phyloP scores from a whole-genome alignment of 1,140 invertebrate genomes.

The Pachyrhynchus sulphureomaculatus region DNA sequence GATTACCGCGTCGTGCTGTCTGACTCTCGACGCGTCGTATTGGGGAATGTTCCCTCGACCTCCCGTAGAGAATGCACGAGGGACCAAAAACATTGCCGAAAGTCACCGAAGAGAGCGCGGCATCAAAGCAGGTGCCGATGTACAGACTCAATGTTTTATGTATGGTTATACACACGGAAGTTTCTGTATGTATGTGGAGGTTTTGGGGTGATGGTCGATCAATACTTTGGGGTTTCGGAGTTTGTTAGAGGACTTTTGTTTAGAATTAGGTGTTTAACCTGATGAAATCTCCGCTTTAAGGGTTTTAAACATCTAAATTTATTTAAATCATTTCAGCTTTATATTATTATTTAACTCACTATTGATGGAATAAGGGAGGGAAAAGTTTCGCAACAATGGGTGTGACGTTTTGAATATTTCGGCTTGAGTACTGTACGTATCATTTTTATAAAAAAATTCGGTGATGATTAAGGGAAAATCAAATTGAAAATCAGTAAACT shows the following conservation, averaged over 20 bases:
- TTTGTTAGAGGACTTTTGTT: neutral
- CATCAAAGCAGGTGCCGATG: slow-evolving; percentile 26
- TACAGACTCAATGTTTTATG: slow-evolving; percentile 21
- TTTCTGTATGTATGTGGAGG: slow-evolving; percentile 5
- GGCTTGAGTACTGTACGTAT: no score
- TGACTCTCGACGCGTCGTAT: slow-evolving; percentile 23
- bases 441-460: no score
- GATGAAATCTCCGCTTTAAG: no score
- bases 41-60: slow-evolving; percentile 3
- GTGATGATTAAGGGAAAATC: no score
- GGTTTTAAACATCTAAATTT: no score
- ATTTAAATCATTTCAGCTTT: no score
- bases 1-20: slow-evolving; percentile 1
- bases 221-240: slow-evolving; percentile 10
- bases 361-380: no score
- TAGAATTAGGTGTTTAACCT: neutral
- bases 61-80: neutral
- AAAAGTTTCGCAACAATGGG: no score
- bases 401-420: no score
- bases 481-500: no score
- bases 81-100: slow-evolving; percentile 1
- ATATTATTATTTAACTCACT: no score
- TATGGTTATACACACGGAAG: slow-evolving; percentile 15
- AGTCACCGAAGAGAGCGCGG: neutral
- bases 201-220: slow-evolving; percentile 3